These are phyloP conservation scores for Enchytraeus crypticus DNA, from an alignment of 2,888 invertebrate genomes.

Conservation along the genomic window DNA sequence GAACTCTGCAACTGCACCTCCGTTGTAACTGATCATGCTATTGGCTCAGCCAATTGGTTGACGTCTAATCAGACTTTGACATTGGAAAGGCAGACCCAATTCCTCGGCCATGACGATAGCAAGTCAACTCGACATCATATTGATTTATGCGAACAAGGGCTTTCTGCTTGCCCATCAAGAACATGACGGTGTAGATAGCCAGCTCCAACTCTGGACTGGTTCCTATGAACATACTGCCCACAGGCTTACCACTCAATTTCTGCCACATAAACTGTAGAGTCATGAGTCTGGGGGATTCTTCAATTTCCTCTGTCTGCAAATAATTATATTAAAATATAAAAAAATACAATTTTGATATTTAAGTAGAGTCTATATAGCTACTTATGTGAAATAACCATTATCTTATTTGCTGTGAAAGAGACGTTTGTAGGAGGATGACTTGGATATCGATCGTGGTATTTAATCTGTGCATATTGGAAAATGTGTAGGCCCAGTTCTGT, in stretches of 20 bases:
- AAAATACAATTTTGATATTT: not conserved
- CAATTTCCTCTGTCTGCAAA: conserved; percentile 25
- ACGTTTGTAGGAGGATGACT: no score
- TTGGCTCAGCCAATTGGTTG: no score
- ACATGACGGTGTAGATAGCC: conserved; percentile 42
- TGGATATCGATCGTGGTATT: no score
- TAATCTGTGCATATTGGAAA: no score
- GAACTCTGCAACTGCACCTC: no score
- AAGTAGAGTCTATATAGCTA: no score
- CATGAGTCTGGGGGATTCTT: conserved; percentile 39
- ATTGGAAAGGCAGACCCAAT: conserved; percentile 35
- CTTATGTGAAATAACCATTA: no score
- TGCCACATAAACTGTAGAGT: conserved; percentile 46
- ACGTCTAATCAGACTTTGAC: conserved; percentile 21
- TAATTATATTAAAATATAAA: not conserved
- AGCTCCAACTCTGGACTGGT: conserved; percentile 49
- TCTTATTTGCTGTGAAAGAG: no score
- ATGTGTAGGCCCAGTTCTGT: no score
- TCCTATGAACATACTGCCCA: conserved; percentile 36
- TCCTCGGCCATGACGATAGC: conserved; percentile 32
- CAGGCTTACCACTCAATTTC: conserved; percentile 37
- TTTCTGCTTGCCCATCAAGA: conserved; percentile 30
- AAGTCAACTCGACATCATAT: conserved; percentile 40
- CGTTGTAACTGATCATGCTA: no score
- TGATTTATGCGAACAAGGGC: conserved; percentile 37